Percentiles rank a stretch among this genome's conserved stretches.
Evolutionary conservation across 2,113 vertebrate genomes (phyloP).

Genomic region (Zeus faber): DNA sequence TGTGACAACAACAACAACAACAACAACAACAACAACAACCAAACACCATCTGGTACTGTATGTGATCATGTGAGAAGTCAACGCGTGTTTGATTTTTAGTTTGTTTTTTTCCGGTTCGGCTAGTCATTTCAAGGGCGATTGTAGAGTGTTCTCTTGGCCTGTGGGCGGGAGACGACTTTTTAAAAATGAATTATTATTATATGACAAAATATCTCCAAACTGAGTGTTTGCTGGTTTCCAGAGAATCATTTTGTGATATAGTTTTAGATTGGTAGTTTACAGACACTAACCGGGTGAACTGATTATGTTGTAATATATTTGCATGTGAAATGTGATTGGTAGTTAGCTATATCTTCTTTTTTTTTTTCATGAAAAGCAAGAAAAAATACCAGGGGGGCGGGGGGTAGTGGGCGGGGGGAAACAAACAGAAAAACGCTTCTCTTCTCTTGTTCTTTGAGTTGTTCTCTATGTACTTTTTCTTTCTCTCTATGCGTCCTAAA

Average conservation of each 20-base stretch:
- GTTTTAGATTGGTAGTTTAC: slow-evolving; percentile 81
- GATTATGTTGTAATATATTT: slow-evolving; percentile 78
- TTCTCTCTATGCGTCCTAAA: slow-evolving; percentile 67
- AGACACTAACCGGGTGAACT: slow-evolving; percentile 78
- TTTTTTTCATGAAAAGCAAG: slow-evolving; percentile 69
- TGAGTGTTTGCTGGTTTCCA: slow-evolving; percentile 74
- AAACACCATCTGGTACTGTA: slow-evolving; percentile 68
- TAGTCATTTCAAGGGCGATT: slow-evolving; percentile 66
- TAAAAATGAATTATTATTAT: slow-evolving; percentile 68
- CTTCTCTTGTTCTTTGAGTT: slow-evolving; percentile 50
- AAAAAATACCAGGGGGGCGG: too few relatives aligned
- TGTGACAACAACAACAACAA: too few relatives aligned
- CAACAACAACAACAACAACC: slow-evolving; percentile 9
- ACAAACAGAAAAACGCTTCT: slow-evolving; percentile 62
- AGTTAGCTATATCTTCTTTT: slow-evolving; percentile 68
- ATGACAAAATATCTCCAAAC: slow-evolving; percentile 71
- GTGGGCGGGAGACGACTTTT: slow-evolving; percentile 66
- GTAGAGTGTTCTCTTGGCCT: slow-evolving; percentile 63
- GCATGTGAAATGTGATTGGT: slow-evolving; percentile 74
- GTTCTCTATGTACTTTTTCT: slow-evolving; percentile 57
- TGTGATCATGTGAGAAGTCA: slow-evolving; percentile 54
- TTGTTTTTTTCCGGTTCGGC: slow-evolving; percentile 61
- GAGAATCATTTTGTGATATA: slow-evolving; percentile 79
- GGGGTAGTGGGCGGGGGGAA: too few relatives aligned
- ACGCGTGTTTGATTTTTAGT: too few relatives aligned